Conservation (phyloP, 2,888 invertebrate species). For the Cotesia congregata region DNA sequence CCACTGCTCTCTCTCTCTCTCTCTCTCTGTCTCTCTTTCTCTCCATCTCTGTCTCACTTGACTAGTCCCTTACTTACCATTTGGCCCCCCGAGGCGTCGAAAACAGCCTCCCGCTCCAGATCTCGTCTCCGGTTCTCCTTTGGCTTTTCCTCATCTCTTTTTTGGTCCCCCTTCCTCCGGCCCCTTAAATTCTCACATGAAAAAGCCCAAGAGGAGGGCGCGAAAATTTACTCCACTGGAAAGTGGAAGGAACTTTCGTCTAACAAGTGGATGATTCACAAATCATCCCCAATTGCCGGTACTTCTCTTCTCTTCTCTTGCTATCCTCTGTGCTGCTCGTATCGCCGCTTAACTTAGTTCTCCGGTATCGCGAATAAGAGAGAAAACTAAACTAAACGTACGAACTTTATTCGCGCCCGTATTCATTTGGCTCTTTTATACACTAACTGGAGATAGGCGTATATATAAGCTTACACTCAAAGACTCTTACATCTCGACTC, state of each 20-base stretch:
- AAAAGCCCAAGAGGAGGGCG: neutral
- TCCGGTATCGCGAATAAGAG: conserved; percentile 17
- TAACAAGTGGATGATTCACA: conserved; percentile 69
- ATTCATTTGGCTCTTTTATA: conserved; percentile 25
- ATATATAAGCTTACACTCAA: conserved; percentile 3
- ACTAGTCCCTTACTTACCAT: conserved; percentile 23
- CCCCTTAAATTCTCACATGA: conserved; percentile 19
- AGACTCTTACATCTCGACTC: neutral
- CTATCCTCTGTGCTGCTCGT: conserved; percentile 18
- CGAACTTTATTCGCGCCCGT: conserved; percentile 45
- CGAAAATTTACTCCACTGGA: conserved; percentile 20
- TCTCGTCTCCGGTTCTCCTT: conserved; percentile 25
- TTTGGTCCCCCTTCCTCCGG: conserved; percentile 9
- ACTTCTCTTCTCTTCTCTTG: neutral
- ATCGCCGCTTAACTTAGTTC: neutral
- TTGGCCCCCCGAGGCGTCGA: conserved; percentile 33
- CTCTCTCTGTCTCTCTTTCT: conserved; percentile 14
- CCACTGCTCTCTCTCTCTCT: conserved; percentile 25
- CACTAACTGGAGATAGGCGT: neutral
- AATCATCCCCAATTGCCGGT: conserved; percentile 61
- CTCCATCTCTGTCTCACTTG: conserved; percentile 11
- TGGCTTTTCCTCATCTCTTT: conserved; percentile 46
- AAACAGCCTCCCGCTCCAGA: conserved; percentile 29
- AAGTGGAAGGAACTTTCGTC: conserved; percentile 60
- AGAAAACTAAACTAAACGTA: conserved; percentile 16